These are phyloP conservation scores for Euthynnus affinis DNA, from an alignment of 2,797 vertebrate genomes.

Conservation along the genomic window DNA sequence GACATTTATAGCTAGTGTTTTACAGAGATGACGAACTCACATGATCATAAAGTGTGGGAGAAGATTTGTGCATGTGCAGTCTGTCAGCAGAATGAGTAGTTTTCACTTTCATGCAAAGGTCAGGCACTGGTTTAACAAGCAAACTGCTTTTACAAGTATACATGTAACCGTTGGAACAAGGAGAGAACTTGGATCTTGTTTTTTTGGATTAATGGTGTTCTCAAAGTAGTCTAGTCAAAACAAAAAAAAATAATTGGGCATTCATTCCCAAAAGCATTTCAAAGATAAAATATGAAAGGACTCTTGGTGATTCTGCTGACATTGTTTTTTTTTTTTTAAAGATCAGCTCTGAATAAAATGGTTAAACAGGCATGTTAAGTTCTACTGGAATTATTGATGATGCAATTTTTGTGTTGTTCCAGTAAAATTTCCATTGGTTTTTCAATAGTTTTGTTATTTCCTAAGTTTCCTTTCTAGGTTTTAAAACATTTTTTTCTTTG, in stretches of 20 bases:
- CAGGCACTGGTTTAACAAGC: constrained; percentile 5
- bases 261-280: not conserved
- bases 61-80: not conserved
- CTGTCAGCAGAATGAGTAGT: constrained; percentile 8
- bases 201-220: constrained; percentile 12
- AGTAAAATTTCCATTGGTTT: no score
- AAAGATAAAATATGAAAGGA: not conserved
- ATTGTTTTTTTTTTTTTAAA: no score
- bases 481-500: no score
- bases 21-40: constrained; percentile 7
- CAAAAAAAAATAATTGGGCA: not conserved
- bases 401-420: no score
- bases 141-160: constrained; percentile 4
- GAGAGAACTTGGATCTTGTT: not conserved
- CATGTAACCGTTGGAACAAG: constrained; percentile 11
- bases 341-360: no score
- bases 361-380: no score
- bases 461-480: no score
- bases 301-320: not conserved
- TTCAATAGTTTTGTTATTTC: no score
- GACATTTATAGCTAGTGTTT: constrained; percentile 13
- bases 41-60: constrained; percentile 1
- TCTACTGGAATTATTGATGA: no score
- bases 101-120: constrained; percentile 16
- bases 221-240: constrained; percentile 13